phyloP scores from a whole-genome alignment of 2,113 vertebrate genomes.

The Phaethornis superciliosus region DNA sequence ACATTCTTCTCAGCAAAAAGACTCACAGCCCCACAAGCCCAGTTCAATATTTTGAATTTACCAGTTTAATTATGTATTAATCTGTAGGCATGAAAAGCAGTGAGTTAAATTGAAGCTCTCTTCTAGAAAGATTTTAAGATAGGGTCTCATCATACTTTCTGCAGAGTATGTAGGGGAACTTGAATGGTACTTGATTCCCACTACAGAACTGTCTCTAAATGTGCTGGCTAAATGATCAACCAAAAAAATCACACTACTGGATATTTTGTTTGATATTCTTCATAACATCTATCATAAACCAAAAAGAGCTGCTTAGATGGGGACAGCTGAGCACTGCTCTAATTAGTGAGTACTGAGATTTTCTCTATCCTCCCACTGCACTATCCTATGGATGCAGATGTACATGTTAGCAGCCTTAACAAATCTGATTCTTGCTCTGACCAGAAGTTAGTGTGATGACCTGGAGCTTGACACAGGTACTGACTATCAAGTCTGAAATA shows the following conservation, averaged over 20 bases:
- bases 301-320: not conserved
- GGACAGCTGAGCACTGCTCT: not conserved
- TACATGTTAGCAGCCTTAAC: not conserved
- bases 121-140: not conserved
- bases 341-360: not conserved
- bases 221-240: not conserved
- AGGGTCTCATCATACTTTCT: not conserved
- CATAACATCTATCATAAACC: not conserved
- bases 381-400: not conserved
- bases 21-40: fast-evolving
- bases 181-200: not conserved
- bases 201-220: not conserved
- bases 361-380: not conserved
- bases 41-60: not conserved
- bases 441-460: not conserved
- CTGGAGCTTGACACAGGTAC: not conserved
- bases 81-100: not conserved
- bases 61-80: too few species aligned
- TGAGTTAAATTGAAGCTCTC: not conserved
- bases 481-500: not conserved
- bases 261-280: not conserved
- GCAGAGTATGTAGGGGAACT: not conserved
- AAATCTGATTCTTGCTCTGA: not conserved
- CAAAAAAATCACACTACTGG: not conserved
- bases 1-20: not conserved